Base-by-base conservation (phyloP, 2,113 vertebrate genomes). In the Eubucco bourcierii region DNA sequence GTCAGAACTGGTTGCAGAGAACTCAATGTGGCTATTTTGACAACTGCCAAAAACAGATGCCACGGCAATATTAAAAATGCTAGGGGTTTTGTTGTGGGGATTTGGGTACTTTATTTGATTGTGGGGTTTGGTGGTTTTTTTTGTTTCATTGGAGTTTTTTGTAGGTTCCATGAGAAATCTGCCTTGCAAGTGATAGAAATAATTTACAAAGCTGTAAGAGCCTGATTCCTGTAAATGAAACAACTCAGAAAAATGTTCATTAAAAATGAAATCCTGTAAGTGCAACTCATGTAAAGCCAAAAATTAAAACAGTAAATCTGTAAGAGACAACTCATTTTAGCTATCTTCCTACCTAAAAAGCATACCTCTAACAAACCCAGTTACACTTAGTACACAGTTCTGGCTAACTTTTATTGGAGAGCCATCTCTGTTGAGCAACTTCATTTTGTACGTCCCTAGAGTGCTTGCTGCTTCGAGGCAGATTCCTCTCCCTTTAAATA, bases 401-500 rank as follows among this genome's bases (percentile, higher is more conserved):
- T 87, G 64, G 63, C 47, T 90, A 47, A 63, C 25, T 90, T 46
- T 34, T 60, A 28, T 10, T 67, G 60, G 65, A 63, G 46, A 44
- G 37, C 75, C 55, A 58, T 80, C 68, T 80, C 56, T 79, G 67
- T 89, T 85, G 34, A 94, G 88, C 78, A 95, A 39, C 79, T 94
- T 82, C 60, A 65, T 95, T 95, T 91, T 91, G 78, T 75, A 52
- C 28, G 82, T 95, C 91, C 82, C 93, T 68, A 41, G 81, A 84
- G 90, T 81, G 46, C 79, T 86, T 81, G 46, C 79, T 86, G n/a
- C 90, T 74, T 94, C 47, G 80, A 88, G 94, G 82, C 87, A 93
- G 89, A 91, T 95, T 94, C 76, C 23, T 92, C 93, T 79, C 66
- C 85, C 82, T 90, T 80, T 86, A 94, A 94, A 72, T 88, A 96